Evolutionary conservation across 2,113 vertebrate genomes (phyloP).

Genomic region (Parotia lawesii): DNA sequence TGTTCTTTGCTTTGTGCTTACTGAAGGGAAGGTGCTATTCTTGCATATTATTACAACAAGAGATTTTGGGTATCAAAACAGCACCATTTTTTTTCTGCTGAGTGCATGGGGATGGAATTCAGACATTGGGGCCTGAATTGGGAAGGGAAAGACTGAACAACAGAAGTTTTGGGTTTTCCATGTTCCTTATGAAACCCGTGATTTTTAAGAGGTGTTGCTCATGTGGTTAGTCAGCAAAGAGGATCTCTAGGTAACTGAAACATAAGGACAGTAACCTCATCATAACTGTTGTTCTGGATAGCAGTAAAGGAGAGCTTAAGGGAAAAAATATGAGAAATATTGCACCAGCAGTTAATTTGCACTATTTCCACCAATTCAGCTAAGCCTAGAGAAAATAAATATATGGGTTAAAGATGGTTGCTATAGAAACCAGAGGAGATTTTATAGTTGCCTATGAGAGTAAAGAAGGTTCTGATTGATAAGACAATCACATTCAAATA

Average conservation of each 20-base stretch:
- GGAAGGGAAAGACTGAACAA: not conserved
- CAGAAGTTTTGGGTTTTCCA: not conserved
- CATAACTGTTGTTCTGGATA: not conserved
- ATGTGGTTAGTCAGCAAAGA: not conserved
- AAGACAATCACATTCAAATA: constrained; percentile 67
- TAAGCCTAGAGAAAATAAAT: constrained; percentile 57
- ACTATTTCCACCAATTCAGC: constrained; percentile 19
- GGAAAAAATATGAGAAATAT: not conserved
- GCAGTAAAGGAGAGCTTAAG: not conserved
- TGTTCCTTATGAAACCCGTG: not conserved
- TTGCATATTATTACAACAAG: not conserved
- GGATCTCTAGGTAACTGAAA: not conserved
- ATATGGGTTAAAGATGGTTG: constrained; percentile 59
- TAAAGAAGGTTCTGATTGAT: constrained; percentile 65
- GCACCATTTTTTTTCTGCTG: not conserved
- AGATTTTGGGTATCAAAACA: not conserved
- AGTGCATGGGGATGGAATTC: not conserved
- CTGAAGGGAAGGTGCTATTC: not conserved
- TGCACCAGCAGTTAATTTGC: constrained; percentile 39
- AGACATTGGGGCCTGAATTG: not conserved
- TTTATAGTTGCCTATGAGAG: constrained; percentile 34
- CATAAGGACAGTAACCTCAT: not conserved
- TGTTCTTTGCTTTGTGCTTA: not conserved
- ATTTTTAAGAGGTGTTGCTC: not conserved
- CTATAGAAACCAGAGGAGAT: constrained; percentile 66